Evolutionary conservation across 2,888 invertebrate genomes (phyloP).

Genomic region (Chaetoderma sp.): DNA sequence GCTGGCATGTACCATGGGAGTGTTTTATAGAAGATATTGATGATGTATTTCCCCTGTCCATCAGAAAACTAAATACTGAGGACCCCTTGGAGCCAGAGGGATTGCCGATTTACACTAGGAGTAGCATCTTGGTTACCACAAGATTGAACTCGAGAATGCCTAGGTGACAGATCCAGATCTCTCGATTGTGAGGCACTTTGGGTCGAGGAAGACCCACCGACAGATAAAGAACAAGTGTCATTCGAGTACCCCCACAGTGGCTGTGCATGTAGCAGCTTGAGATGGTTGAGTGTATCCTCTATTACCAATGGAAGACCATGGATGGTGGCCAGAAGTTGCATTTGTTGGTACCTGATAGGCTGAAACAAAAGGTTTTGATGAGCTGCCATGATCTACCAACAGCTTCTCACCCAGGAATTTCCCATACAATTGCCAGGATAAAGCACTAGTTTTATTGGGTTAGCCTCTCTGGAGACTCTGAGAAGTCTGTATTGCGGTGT

Average conservation of each 20-base stretch:
- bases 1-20: not conserved
- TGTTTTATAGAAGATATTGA: conserved; percentile 10
- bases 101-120: too few relatives aligned
- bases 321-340: not conserved
- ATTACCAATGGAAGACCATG: conserved; percentile 12
- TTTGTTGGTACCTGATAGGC: conserved; percentile 1
- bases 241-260: not conserved
- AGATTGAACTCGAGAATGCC: too few relatives aligned
- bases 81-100: not conserved
- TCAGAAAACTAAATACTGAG: not conserved
- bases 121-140: too few relatives aligned
- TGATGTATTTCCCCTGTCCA: not conserved
- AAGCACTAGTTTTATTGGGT: conserved; percentile 2
- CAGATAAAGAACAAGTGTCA: too few relatives aligned
- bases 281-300: not conserved
- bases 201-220: too few relatives aligned
- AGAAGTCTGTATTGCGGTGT: conserved; percentile 9
- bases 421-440: conserved; percentile 9
- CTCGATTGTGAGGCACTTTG: too few relatives aligned
- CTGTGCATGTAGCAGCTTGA: not conserved
- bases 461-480: conserved; percentile 4
- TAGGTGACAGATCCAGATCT: too few relatives aligned
- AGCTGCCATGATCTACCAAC: conserved; percentile 3
- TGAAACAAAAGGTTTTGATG: conserved; percentile 1
- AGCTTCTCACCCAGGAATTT: conserved; percentile 2